Conservation (phyloP, 2,113 vertebrate species). For the Pterophyllum scalare region DNA sequence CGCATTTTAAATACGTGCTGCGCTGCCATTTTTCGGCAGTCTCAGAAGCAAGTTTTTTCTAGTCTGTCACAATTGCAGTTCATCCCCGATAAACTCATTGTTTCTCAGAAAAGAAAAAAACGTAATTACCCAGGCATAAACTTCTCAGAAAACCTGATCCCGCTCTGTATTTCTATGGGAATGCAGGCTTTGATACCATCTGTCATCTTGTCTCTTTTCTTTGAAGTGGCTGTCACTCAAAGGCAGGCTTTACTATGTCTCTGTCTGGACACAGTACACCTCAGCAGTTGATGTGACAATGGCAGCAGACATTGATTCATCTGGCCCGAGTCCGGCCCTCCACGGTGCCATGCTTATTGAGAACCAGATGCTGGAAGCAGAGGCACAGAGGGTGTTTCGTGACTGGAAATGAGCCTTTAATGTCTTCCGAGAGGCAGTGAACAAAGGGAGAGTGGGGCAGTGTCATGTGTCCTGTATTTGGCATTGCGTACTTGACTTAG, state of each 20-base stretch:
- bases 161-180: conserved; percentile 34
- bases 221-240: conserved; percentile 65
- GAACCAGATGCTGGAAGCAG: conserved; percentile 35
- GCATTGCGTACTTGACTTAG: background rate
- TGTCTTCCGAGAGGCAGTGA: conserved; percentile 26
- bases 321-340: conserved; percentile 1
- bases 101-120: conserved; percentile 41
- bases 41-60: conserved; percentile 49
- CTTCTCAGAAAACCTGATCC: conserved; percentile 29
- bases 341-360: background rate
- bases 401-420: conserved; percentile 57
- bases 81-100: conserved; percentile 53
- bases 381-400: conserved; percentile 14
- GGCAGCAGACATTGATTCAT: conserved; percentile 51
- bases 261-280: conserved; percentile 54
- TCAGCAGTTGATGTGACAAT: conserved; percentile 57
- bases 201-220: conserved; percentile 66
- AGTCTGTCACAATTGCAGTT: conserved; percentile 16
- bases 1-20: conserved; percentile 12
- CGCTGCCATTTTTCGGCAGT: conserved; percentile 34
- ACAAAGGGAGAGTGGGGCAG: conserved; percentile 8
- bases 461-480: conserved; percentile 19
- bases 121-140: conserved; percentile 35
- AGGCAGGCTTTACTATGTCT: conserved; percentile 31
- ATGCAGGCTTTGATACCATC: conserved; percentile 60